Percentiles rank a stretch among this genome's conserved stretches.
phyloP scores from a whole-genome alignment of 2,888 invertebrate genomes.

The Mantis religiosa region DNA sequence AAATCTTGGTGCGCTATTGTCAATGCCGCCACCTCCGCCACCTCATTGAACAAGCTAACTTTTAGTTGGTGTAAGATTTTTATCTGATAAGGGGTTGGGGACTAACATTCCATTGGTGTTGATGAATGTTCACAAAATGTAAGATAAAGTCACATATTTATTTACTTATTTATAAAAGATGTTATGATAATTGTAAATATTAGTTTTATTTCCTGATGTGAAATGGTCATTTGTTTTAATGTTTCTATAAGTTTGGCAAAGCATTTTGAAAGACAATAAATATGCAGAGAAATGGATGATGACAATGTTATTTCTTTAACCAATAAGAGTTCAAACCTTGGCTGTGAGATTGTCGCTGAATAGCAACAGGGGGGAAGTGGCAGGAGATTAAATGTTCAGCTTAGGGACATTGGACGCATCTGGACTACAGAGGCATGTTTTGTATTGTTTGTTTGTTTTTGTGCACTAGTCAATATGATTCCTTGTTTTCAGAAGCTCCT shows the following conservation, averaged over 20 bases:
- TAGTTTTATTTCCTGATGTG: neutral
- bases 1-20: neutral
- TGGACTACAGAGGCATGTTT: neutral
- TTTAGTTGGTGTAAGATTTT: neutral
- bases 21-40: neutral
- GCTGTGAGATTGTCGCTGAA: neutral
- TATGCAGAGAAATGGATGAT: neutral
- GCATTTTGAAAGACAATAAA: neutral
- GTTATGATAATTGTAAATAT: neutral
- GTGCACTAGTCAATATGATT: neutral
- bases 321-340: neutral
- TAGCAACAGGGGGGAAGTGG: neutral
- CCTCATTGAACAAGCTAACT: neutral
- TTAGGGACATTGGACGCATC: neutral
- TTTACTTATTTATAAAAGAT: neutral
- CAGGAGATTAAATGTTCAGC: neutral
- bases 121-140: neutral
- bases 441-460: neutral
- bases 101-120: neutral
- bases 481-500: constrained; percentile 18
- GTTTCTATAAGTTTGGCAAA: neutral
- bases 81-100: neutral
- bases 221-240: neutral
- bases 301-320: neutral
- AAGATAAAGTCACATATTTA: neutral